Evolutionary conservation across 2,888 invertebrate species (phyloP), one percentile per base, ranked within the genome.

Genomic region (Euphydryas editha): DNA sequence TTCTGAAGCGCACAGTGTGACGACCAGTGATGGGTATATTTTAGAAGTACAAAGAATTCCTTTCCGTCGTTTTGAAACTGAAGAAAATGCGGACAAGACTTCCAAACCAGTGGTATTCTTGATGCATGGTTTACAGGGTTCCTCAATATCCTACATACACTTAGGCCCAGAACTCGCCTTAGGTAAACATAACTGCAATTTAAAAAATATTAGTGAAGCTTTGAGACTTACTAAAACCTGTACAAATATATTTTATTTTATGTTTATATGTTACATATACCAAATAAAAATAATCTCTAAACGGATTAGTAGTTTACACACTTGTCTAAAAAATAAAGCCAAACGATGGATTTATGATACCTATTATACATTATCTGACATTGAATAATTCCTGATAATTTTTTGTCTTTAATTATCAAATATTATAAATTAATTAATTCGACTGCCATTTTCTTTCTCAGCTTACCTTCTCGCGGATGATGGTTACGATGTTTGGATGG

Each of bases 401-500:
- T 30, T 30, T 46, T 8, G 17, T 8, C 17, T n/a, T n/a, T n/a
- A n/a, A n/a, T n/a, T n/a, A n/a, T n/a, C n/a, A n/a, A n/a, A n/a
- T n/a, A n/a, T n/a, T n/a, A n/a, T n/a, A n/a, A n/a, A 30, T 17
- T 46, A 46, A 46, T 17, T 46, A 18, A 46, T 10, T 46, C 46
- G 2, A 18, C 8, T 18, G 1, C 13, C 20, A 0, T 1, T 21
- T 3, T 21, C 8, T 36, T n/a, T 17, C 46, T 8, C 47, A 63
- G 62, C 87, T 75, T 96, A 93, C 87, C 93, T 94, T 80, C 90
- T 96, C 58, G 93, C 95, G 0, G 95, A 96, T 72, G 86, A 86
- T 15, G 95, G 95, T 0, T 96, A 94, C 75, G 96, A 96, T 77
- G 95, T 96, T 0, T 98, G 97, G 97, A 78, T 98, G 78, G 97